These are phyloP conservation scores for Pyrocephalus nanus DNA, from an alignment of 2,797 vertebrate genomes.

Conservation along the genomic window DNA sequence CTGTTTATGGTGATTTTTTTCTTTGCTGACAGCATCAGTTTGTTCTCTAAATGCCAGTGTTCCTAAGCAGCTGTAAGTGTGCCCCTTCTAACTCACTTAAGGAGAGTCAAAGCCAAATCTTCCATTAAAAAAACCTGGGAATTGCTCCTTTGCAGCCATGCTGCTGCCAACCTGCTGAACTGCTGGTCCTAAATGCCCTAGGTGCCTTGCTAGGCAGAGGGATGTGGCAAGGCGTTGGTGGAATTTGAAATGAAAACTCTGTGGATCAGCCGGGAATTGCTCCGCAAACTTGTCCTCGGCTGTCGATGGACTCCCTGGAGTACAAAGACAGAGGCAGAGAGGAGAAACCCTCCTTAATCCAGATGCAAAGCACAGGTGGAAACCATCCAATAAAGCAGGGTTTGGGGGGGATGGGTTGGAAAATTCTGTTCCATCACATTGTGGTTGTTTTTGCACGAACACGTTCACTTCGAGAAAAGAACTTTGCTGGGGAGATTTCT, in stretches of 20 bases:
- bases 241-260: constrained; percentile 50
- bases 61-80: neutral
- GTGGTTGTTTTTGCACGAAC: neutral
- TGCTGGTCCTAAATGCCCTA: neutral
- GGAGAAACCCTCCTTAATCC: constrained; percentile 43
- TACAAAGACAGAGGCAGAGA: neutral
- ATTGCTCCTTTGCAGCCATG: neutral
- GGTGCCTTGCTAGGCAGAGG: neutral
- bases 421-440: neutral
- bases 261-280: constrained; percentile 33
- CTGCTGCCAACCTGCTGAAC: neutral
- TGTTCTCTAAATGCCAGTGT: neutral
- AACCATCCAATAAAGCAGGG: neutral
- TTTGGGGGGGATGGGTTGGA: neutral
- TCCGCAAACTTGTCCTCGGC: constrained; percentile 7
- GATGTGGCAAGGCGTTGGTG: neutral
- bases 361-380: neutral
- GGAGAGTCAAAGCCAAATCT: neutral
- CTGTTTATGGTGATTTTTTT: constrained; percentile 53
- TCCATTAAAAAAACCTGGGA: neutral
- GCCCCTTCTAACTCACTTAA: neutral
- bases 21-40: constrained; percentile 31
- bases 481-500: neutral
- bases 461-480: neutral
- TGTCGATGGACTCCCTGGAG: neutral